Percentiles rank a stretch among this genome's conserved stretches.
Conservation (phyloP, 2,113 vertebrate genomes). For the Rattus rattus region DNA sequence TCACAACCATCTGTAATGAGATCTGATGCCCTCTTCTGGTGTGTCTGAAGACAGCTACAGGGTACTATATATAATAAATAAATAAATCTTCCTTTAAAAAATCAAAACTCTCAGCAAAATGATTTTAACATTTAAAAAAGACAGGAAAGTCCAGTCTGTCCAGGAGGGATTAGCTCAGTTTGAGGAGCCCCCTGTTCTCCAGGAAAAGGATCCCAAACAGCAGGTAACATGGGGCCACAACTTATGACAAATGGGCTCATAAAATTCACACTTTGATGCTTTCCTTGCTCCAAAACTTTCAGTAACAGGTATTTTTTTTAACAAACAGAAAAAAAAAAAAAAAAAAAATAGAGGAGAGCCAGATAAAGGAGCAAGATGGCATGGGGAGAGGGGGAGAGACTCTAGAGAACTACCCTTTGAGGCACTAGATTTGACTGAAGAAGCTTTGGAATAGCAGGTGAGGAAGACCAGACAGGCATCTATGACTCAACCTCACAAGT, state of each 20-base stretch:
- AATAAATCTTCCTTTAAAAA: no score
- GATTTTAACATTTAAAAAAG: not conserved
- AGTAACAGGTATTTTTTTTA: not conserved
- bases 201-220: not conserved
- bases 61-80: no score
- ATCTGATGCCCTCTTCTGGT: no score
- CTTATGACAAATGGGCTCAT: not conserved
- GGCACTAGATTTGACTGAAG: not conserved
- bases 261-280: not conserved
- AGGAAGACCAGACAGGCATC: not conserved
- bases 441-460: not conserved
- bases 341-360: not conserved
- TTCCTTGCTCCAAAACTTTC: not conserved
- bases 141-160: not conserved
- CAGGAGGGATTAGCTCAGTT: not conserved
- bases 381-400: not conserved
- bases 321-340: not conserved
- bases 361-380: not conserved
- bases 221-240: not conserved
- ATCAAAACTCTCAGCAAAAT: not conserved
- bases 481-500: not conserved
- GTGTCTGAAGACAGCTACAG: no score
- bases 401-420: not conserved
- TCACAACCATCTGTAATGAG: no score
- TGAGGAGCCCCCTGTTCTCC: not conserved